Evolutionary conservation across 2,888 invertebrate genomes (phyloP).

Genomic region (Caenorhabditis sulstoni): DNA sequence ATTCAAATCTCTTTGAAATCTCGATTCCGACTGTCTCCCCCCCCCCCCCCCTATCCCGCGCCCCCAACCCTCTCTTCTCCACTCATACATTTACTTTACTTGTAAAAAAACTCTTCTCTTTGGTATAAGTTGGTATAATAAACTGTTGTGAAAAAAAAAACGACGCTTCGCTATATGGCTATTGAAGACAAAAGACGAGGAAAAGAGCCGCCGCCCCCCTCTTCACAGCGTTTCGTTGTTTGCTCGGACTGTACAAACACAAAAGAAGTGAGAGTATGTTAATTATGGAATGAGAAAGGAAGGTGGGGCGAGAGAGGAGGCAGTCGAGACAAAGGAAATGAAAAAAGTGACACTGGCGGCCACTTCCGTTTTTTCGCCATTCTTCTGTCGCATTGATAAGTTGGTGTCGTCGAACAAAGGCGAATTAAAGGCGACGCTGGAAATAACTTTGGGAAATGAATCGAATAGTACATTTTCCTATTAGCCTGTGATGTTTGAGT

Average conservation of each 20-base stretch:
- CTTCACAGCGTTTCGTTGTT: conserved; percentile 8
- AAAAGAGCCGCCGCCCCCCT: conserved; percentile 39
- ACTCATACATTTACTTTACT: conserved; percentile 13
- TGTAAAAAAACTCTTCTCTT: conserved; percentile 16
- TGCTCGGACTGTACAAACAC: conserved; percentile 50
- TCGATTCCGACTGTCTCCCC: background rate
- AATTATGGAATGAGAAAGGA: conserved; percentile 43
- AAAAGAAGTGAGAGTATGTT: conserved; percentile 53
- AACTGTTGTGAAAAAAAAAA: conserved; percentile 17
- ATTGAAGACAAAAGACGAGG: conserved; percentile 9
- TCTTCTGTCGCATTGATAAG: background rate
- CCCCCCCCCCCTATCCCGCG: no score
- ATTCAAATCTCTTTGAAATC: conserved; percentile 1
- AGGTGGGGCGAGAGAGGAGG: background rate
- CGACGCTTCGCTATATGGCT: no score
- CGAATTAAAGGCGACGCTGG: no score
- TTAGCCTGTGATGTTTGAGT: no score
- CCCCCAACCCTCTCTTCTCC: no score
- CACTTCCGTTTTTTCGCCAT: conserved; percentile 49
- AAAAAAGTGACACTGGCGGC: conserved; percentile 36
- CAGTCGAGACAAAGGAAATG: conserved; percentile 38
- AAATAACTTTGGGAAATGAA: no score
- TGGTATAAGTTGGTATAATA: conserved; percentile 29
- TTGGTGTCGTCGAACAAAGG: no score
- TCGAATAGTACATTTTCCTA: no score